Evolutionary conservation across 2,888 invertebrate species (phyloP), one percentile per base, ranked within the genome.

Genomic region (Apamea anceps): DNA sequence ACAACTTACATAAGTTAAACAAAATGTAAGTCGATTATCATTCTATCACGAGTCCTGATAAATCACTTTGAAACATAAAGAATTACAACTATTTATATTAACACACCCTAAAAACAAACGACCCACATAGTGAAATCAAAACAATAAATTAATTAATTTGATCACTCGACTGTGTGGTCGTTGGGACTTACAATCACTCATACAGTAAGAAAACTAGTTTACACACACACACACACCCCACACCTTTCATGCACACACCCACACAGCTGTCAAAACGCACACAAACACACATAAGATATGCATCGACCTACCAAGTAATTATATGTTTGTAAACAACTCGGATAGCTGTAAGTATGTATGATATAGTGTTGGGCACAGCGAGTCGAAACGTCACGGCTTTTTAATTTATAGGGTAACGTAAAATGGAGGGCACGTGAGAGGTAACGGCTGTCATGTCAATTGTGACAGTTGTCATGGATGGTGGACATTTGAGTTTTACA

Each of bases 221-320:
- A 87, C 89, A 85, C 90, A 91, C 91, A 91, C 91, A 92, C 82
- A 89, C 82, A 79, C 21, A 60, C 51, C 2, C 13, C 54, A 78
- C 45, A 63, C 28, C 66, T 77, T 71, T 70, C 48, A 28, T 65
- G 57, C 57, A 77, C 28, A 72, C 54, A 63, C 63, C 60, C 87
- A 81, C 32, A 90, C 88, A 90, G 80, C 85, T 84, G 86, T 63
- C 72, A 79, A 77, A 75, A 77, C 86, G 76, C 89, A 89, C 91
- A 92, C 93, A 92, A 91, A 91, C 84, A 87, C 90, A 89, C 79
- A 82, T 89, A 91, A 93, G 96, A 96, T 96, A 96, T 96, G 96
- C 96, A 96, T 96, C 96, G 94, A 95, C 95, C 94, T 96, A 96
- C 96, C 95, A 94, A 95, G 94, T 97, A 97, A 97, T 96, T 96